These are phyloP conservation scores for Chloromyia formosa DNA, from an alignment of 2,888 invertebrate species.

Conservation along the genomic window DNA sequence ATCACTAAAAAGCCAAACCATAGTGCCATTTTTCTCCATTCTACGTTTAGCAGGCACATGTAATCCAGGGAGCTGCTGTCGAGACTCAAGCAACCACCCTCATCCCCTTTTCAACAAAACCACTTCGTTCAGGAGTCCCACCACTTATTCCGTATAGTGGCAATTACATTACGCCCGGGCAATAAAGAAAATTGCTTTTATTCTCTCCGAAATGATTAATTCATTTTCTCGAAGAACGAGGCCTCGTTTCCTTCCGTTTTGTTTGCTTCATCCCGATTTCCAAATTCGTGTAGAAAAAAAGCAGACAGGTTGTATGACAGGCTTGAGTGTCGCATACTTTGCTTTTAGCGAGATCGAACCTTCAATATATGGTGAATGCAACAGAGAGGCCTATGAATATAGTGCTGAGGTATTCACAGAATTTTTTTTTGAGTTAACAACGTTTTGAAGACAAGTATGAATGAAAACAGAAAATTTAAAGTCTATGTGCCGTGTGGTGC, in stretches of 20 bases:
- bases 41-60: background rate
- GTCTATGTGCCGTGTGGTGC: too few relatives aligned
- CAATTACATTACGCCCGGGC: slow-evolving; percentile 51
- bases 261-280: too few relatives aligned
- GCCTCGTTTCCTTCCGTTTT: slow-evolving; percentile 40
- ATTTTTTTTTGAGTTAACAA: too few relatives aligned
- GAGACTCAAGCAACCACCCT: background rate
- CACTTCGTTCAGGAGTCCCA: background rate
- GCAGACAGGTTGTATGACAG: too few relatives aligned
- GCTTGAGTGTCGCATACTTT: too few relatives aligned
- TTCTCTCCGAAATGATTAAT: slow-evolving; percentile 51
- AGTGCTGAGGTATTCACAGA: too few relatives aligned
- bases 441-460: too few relatives aligned
- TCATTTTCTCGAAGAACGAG: slow-evolving; percentile 49
- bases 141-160: slow-evolving; percentile 44
- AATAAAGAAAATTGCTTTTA: slow-evolving; percentile 52
- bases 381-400: too few relatives aligned
- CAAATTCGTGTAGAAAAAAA: too few relatives aligned
- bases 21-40: slow-evolving; percentile 43
- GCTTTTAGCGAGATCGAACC: too few relatives aligned
- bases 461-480: too few relatives aligned
- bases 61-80: background rate
- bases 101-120: background rate
- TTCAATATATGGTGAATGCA: too few relatives aligned
- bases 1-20: slow-evolving; percentile 47